Base-by-base conservation (phyloP, 2,888 invertebrate genomes). In the Anticlea derivata region DNA sequence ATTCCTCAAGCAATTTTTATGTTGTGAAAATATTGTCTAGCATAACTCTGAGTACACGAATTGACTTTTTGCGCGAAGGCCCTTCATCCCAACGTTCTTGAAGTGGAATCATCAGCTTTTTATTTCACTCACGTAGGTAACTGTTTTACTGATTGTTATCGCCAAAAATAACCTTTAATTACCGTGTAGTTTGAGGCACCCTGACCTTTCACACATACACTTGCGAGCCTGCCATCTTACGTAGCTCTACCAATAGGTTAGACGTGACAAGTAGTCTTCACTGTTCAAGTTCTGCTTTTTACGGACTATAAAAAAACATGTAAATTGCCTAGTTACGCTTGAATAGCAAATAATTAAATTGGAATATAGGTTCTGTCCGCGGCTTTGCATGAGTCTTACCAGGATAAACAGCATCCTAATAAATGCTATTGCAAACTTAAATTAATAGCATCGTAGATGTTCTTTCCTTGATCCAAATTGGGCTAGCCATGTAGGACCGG, bases 91-190 rank as follows among this genome's bases (percentile, higher is more conserved):
- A 86, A 88, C 86, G 87, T 82, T 71, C 58, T 59, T 64, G 64
- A 73, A 70, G 78, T 78, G 73, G 70, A 70, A 75, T 75, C 83
- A 85, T 79, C 80, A 76, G 68, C 74, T 84, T 87, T 87, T 88
- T 86, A 82, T 81, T 83, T 82, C 79, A 77, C 69, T 65, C 80
- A 81, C 75, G 86, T 82, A 83, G 79, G 85, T 86, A 83, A 86
- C 87, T 82, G 86, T 85, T 87, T 86, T 81, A 83, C 84, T 81
- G 89, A 88, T 89, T 85, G 84, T 83, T 88, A 89, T 89, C 89
- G 81, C 81, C 85, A 86, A 87, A 89, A 88, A 88, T 88, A 89
- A 89, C 89, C 88, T 90, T 89, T 90, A 90, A 90, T 90, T 90
- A 88, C 87, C 77, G 82, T 83, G 83, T 84, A 81, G 86, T 86